Conservation (phyloP, 1,140 invertebrate species). For the Paralvinella palmiformis region DNA sequence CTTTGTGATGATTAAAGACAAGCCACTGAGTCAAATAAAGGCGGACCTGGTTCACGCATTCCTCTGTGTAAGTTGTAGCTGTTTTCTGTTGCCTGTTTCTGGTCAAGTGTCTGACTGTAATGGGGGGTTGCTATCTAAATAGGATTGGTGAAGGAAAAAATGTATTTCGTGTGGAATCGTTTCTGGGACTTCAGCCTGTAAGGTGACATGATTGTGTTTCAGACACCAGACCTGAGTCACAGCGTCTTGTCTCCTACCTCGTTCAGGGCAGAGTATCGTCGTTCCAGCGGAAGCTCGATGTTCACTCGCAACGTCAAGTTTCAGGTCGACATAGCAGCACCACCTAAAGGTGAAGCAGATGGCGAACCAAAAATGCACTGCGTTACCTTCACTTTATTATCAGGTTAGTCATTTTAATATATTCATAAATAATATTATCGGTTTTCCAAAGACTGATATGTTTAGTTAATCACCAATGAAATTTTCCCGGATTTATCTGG, state of each 20-base stretch:
- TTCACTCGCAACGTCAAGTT: slow-evolving; percentile 94
- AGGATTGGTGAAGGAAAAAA: background rate
- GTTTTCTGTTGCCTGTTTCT: background rate
- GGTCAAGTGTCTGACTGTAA: too few species aligned
- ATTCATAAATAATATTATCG: background rate
- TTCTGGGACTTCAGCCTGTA: background rate
- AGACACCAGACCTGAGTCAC: slow-evolving; percentile 97
- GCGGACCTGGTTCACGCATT: slow-evolving; percentile 98
- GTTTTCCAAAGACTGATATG: background rate
- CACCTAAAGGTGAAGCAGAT: slow-evolving; percentile 50
- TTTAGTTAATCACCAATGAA: background rate
- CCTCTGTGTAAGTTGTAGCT: slow-evolving; percentile 86
- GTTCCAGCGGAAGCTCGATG: slow-evolving; percentile 83
- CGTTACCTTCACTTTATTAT: slow-evolving; percentile 90
- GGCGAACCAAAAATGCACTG: slow-evolving; percentile 78
- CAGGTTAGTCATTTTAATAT: slow-evolving; percentile 60
- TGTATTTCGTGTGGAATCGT: background rate
- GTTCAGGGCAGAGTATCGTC: slow-evolving; percentile 94
- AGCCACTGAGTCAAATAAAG: slow-evolving; percentile 90
- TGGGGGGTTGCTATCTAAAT: background rate
- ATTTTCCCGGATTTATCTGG: background rate
- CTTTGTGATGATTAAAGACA: slow-evolving; percentile 87
- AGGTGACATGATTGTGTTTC: slow-evolving; percentile 20
- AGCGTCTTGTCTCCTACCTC: slow-evolving; percentile 97
- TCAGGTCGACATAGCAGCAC: slow-evolving; percentile 66